These are phyloP conservation scores for Epinotia demarniana DNA, from an alignment of 2,888 invertebrate genomes.

Conservation along the genomic window DNA sequence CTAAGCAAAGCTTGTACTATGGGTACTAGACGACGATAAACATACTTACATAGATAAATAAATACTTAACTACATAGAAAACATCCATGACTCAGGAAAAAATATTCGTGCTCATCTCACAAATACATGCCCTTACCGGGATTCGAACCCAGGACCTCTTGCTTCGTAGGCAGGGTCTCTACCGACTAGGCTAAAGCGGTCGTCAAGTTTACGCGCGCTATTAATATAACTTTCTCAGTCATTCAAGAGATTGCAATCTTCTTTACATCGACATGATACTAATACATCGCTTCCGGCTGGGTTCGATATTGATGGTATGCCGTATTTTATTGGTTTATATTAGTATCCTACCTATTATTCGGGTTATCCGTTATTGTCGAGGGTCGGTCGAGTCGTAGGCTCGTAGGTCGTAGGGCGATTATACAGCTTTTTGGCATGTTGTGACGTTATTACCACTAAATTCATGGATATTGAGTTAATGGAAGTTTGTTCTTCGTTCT, in stretches of 20 bases:
- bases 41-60: too few species aligned
- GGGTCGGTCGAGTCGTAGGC: too few species aligned
- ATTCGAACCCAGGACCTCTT: too few species aligned
- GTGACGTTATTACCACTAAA: not conserved
- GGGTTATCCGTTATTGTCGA: not conserved
- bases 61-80: too few species aligned
- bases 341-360: constrained; percentile 11
- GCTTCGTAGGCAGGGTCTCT: too few species aligned
- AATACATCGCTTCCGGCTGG: constrained; percentile 22
- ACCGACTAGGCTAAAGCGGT: too few species aligned
- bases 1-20: too few species aligned
- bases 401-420: not conserved
- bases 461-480: not conserved
- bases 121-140: too few species aligned
- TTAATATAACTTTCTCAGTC: constrained; percentile 38
- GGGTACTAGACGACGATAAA: too few species aligned
- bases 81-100: too few species aligned
- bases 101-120: too few species aligned
- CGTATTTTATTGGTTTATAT: constrained; percentile 19
- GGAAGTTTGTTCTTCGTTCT: too few species aligned
- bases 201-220: constrained; percentile 14
- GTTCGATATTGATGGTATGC: constrained; percentile 8
- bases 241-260: constrained; percentile 37
- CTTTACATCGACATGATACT: constrained; percentile 12
- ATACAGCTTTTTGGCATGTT: not conserved